Percentiles rank a stretch among this genome's conserved stretches.
These are phyloP conservation scores for Ophion costatus DNA, from an alignment of 2,888 invertebrate genomes.

Conservation along the genomic window DNA sequence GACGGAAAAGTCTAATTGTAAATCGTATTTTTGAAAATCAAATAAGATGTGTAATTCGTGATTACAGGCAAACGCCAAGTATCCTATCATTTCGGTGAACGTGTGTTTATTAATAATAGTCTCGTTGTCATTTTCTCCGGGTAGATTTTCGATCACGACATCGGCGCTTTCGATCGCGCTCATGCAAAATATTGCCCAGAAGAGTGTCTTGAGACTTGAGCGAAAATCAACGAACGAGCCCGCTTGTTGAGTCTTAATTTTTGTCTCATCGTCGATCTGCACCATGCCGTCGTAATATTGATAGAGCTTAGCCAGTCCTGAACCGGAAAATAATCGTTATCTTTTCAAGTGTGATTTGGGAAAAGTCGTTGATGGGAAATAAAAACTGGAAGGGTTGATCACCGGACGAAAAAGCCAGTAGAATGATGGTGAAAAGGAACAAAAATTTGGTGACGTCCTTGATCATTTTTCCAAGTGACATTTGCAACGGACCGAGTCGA, in stretches of 20 bases:
- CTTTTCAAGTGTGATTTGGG: not conserved
- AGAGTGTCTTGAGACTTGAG: constrained; percentile 87
- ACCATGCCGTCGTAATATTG: constrained; percentile 88
- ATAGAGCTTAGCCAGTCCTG: constrained; percentile 86
- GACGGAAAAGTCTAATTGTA: not conserved
- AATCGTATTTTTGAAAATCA: not conserved
- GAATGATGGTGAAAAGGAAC: constrained; percentile 85
- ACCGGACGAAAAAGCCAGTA: constrained; percentile 85
- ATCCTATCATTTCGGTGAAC: constrained; percentile 88
- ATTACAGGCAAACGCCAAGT: constrained; percentile 87
- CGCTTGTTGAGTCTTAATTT: constrained; percentile 86
- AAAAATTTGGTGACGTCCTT: constrained; percentile 88
- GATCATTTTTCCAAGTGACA: constrained; percentile 88
- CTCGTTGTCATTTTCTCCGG: constrained; percentile 83
- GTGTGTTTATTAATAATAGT: constrained; percentile 85
- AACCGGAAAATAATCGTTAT: constrained; percentile 4
- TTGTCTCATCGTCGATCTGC: constrained; percentile 85
- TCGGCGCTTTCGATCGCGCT: constrained; percentile 87
- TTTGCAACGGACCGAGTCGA: constrained; percentile 88
- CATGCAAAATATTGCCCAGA: constrained; percentile 90
- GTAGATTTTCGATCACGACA: constrained; percentile 87
- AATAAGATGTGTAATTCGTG: not conserved
- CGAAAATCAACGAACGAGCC: constrained; percentile 86
- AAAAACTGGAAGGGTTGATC: constrained; percentile 60
- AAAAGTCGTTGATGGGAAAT: not conserved